Percentiles rank a stretch among this genome's conserved stretches.
Conservation (phyloP, 2,113 vertebrate species). For the Fregata magnificens region DNA sequence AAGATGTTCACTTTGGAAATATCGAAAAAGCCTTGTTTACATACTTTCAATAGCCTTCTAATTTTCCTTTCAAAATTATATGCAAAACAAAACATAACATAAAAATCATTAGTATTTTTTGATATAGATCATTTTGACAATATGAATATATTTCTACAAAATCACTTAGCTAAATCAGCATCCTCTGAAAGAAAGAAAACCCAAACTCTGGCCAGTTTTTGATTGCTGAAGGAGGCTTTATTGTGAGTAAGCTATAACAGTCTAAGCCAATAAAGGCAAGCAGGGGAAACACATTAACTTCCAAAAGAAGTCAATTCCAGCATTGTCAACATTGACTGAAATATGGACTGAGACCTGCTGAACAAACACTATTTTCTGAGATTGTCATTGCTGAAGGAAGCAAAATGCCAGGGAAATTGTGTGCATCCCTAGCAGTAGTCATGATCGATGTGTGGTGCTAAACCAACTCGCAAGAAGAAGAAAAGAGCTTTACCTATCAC, state of each 20-base stretch:
- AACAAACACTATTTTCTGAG: not conserved
- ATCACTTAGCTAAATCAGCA: not conserved
- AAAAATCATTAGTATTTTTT: not conserved
- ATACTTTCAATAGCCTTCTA: not conserved
- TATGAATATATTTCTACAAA: not conserved
- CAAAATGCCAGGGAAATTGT: not conserved
- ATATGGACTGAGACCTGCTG: not conserved
- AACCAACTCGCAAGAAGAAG: not conserved
- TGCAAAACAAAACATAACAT: not conserved
- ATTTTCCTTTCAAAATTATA: not conserved
- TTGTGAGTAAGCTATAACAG: not conserved
- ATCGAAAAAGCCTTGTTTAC: not conserved
- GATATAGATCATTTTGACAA: not conserved
- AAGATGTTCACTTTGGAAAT: not conserved
- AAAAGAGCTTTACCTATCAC: not conserved
- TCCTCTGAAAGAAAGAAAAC: not conserved
- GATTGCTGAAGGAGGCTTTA: not conserved
- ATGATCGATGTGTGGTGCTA: rapidly evolving
- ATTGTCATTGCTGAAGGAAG: not conserved
- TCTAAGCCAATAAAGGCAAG: not conserved
- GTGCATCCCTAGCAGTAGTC: not conserved
- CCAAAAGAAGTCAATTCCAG: not conserved
- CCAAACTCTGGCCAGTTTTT: not conserved
- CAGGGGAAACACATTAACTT: not conserved
- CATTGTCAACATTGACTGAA: not conserved